Base-by-base conservation (phyloP, 2,888 invertebrate genomes). In the Metalampra italica region DNA sequence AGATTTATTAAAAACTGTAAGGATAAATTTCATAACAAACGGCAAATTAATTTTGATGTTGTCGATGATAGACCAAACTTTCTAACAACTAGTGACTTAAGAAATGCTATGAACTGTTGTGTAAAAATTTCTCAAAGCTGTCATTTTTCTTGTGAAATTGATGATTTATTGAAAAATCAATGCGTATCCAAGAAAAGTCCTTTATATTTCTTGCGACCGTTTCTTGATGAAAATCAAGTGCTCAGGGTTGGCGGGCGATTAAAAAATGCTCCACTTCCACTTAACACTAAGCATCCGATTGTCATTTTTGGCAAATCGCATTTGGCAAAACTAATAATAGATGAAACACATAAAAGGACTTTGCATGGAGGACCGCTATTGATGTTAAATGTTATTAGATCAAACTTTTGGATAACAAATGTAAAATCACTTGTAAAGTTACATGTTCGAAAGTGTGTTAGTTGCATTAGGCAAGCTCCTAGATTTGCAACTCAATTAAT, bases 281-380 rank as follows among this genome's bases (percentile, higher is more conserved):
- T 46, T 5, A 41, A 46, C 14, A 40, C 29, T 8, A 55, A 51
- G 43, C 50, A 59, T 44, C 57, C 54, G 13, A 52, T 55, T 3
- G 48, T 59, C 5, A 14, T 57, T 7, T 50, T 52, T 7, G n/a
- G 14, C 12, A 51, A 50, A 9, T 34, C 32, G 9, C 47, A 50
- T 30, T 29, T 59, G 8, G 51, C 52, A 3, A 12, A 37, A 3
- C 41, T 59, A 8, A 9, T 59, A 9, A 39, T 57, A 9, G 40
- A 15, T 11, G 55, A 56, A 30, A 54, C 54, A 9, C 59, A 59
- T 11, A 13, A 45, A 11, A 53, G 43, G 43, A 59, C 58, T 1
- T 46, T 59, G 5, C 63, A 63, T 45, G 59, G 58, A 29, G 60
- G 62, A 14, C 53, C 49, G 7, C 48, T 51, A 40, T 9, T 56